Evolutionary conservation across 2,113 vertebrate genomes (phyloP), one percentile per base, ranked within the genome.

Genomic region (Alethe castanea): DNA sequence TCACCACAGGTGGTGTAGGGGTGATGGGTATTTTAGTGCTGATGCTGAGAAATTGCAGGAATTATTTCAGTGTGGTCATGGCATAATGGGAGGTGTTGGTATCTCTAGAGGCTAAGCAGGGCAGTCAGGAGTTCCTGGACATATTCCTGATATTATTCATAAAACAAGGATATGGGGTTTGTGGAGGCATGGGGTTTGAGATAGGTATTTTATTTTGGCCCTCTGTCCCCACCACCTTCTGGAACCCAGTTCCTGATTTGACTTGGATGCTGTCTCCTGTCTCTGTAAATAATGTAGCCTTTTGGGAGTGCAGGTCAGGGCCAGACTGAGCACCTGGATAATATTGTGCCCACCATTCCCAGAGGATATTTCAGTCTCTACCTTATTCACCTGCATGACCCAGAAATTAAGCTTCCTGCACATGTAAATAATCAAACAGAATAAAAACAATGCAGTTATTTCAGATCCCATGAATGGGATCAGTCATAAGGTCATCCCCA

Each of bases 11-110:
- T 82, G 81, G 53, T 67, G 40, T 52, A 50, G 48, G 52, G 35
- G 82, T 78, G 90, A 80, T 86, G 84, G 93, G 76, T 80, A 65
- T 35, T 91, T 86, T 84, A 48, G 73, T 85, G 90, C 67, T 96
- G 82, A 93, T 8, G 3, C 65, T 66, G 59, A 81, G 71, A 79
- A 81, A 61, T 64, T 59, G 31, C 71, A 94, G 86, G 78, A 88
- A 82, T 74, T 88, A 78, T 64, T 94, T 90, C 71, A 59, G 20
- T 45, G 59, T 94, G 79, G 78, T 70, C 84, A 72, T 60, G 79
- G 85, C 84, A 36, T 67, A 79, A 87, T 1, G 3, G 88, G 69
- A 88, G 72, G 61, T 79, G 61, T 85, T 87, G 88, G 77, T 84
- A 64, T 93, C 87, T 92, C 80, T 31, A n/a, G 67, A 85, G 61